phyloP scores from a whole-genome alignment of 2,113 vertebrate species.

The Amphiprion percula region DNA sequence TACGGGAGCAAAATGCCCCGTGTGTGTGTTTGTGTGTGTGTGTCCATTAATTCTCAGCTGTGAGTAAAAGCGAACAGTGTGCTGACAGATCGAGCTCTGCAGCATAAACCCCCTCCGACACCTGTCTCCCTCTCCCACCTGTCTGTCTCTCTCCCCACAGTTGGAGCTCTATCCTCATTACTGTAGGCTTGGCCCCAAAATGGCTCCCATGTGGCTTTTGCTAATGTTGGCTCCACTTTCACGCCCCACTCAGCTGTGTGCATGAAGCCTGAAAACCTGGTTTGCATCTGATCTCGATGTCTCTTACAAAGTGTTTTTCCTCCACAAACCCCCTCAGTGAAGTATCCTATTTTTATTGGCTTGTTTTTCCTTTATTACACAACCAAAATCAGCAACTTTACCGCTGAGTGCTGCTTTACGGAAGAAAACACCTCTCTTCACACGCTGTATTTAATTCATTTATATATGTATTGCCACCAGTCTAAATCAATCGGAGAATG shows the following conservation, averaged over 20 bases:
- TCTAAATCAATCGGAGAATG: slow-evolving; percentile 44
- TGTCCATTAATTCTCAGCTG: slow-evolving; percentile 73
- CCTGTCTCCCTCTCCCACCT: slow-evolving; percentile 53
- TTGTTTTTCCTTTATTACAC: not conserved
- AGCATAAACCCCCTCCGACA: slow-evolving; percentile 15
- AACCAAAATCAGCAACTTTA: not conserved
- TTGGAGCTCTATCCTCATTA: slow-evolving; percentile 52
- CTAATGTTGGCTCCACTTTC: slow-evolving; percentile 46
- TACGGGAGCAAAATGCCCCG: slow-evolving; percentile 7
- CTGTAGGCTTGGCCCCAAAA: slow-evolving; percentile 49
- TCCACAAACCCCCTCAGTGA: not conserved
- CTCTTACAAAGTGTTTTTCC: not conserved
- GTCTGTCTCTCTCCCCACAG: slow-evolving; percentile 36
- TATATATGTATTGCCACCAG: slow-evolving; percentile 14
- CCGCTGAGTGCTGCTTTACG: not conserved
- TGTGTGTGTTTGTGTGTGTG: slow-evolving; percentile 11
- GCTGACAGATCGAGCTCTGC: slow-evolving; percentile 42
- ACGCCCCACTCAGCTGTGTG: slow-evolving; percentile 41
- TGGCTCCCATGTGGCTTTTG: slow-evolving; percentile 52
- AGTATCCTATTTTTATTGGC: not conserved
- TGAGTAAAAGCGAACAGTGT: slow-evolving; percentile 39
- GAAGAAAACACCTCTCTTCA: slow-evolving; percentile 35
- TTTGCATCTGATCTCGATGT: slow-evolving; percentile 8
- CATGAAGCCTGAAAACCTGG: slow-evolving; percentile 16
- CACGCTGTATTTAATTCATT: slow-evolving; percentile 30